Conservation (phyloP, 2,888 invertebrate species). For the Tachina lurida region DNA sequence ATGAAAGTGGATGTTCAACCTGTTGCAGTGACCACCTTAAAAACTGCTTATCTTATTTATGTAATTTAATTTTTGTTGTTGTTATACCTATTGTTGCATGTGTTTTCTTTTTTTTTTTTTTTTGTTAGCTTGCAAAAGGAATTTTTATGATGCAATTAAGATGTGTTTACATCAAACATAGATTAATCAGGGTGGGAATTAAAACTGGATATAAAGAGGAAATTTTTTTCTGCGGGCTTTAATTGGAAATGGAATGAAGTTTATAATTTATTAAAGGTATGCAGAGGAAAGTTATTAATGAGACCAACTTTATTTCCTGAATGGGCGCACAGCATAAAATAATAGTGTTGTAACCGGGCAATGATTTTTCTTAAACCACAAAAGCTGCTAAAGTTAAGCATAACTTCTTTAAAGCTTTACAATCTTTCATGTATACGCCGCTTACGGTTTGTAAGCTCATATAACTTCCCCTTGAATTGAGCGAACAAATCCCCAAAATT, state of each 20-base stretch:
- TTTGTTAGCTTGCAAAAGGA: slow-evolving; percentile 33
- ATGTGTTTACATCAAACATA: slow-evolving; percentile 51
- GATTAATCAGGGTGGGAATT: slow-evolving; percentile 64
- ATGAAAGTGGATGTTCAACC: slow-evolving; percentile 77
- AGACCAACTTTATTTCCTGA: too few species aligned
- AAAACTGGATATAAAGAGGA: slow-evolving; percentile 26
- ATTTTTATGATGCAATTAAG: slow-evolving; percentile 68
- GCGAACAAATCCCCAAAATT: too few species aligned
- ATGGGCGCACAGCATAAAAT: too few species aligned
- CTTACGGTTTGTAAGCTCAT: too few species aligned
- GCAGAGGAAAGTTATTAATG: neutral
- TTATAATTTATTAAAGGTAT: neutral
- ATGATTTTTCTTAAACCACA: too few species aligned
- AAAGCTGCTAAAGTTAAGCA: too few species aligned
- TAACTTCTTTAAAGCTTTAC: too few species aligned
- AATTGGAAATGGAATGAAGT: slow-evolving; percentile 7
- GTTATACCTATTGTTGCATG: neutral
- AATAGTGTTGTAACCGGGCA: too few species aligned
- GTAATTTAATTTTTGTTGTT: neutral
- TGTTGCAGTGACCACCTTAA: slow-evolving; percentile 59
- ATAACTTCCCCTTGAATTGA: too few species aligned
- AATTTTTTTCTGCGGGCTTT: neutral
- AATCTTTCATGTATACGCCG: too few species aligned
- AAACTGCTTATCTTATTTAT: slow-evolving; percentile 51
- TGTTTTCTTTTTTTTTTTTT: slow-evolving; percentile 11